phyloP scores from a whole-genome alignment of 2,888 invertebrate genomes.

The Brachyopa scutellaris region DNA sequence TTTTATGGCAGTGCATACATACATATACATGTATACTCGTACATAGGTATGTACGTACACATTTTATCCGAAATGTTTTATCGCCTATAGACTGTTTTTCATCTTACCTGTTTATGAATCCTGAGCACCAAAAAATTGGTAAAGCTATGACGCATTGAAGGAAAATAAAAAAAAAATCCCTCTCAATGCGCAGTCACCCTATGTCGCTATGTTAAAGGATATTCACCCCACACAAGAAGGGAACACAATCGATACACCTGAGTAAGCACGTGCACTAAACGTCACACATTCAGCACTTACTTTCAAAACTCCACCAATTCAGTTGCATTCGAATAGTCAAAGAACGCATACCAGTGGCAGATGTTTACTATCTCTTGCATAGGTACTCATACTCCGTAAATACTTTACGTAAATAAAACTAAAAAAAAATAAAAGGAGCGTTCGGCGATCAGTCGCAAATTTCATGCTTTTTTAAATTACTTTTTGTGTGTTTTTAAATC shows the following conservation, averaged over 20 bases:
- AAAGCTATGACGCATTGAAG: too few species aligned
- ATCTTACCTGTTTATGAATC: too few species aligned
- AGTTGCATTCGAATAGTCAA: conserved; percentile 3
- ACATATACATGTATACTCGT: too few species aligned
- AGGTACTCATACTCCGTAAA: neutral
- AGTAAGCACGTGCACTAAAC: conserved; percentile 43
- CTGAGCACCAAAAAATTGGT: too few species aligned
- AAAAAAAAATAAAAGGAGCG: neutral
- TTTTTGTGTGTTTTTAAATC: conserved; percentile 31
- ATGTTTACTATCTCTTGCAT: neutral
- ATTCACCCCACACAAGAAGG: neutral
- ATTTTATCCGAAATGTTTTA: too few species aligned
- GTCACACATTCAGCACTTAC: conserved; percentile 2
- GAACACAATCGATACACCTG: conserved; percentile 49
- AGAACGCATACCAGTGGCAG: neutral
- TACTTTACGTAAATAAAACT: neutral
- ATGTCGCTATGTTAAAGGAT: too few species aligned
- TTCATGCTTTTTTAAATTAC: conserved; percentile 26
- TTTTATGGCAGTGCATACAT: too few species aligned
- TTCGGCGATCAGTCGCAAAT: neutral
- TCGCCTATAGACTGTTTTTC: too few species aligned
- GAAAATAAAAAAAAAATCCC: neutral
- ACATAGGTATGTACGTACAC: too few species aligned
- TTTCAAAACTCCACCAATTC: neutral
- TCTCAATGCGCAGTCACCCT: too few species aligned